phyloP scores from a whole-genome alignment of 2,113 vertebrate species.

The Callorhinus ursinus region DNA sequence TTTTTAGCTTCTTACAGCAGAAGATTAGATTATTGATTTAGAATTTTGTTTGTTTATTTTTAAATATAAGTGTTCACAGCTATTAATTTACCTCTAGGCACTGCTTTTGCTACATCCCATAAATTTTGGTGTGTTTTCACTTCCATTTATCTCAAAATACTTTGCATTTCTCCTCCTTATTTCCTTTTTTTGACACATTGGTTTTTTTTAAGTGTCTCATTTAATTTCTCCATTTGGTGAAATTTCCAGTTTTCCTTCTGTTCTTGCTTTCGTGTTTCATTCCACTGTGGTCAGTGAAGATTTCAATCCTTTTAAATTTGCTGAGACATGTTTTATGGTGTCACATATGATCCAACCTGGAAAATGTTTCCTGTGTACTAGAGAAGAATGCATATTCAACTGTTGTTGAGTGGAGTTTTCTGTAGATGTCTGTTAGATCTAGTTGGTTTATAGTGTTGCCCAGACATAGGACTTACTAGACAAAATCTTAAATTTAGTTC shows the following conservation, averaged over 20 bases:
- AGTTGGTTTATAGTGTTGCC: neutral
- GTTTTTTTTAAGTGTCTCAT: neutral
- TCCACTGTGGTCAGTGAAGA: neutral
- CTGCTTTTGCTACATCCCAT: neutral
- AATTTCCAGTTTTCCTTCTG: neutral
- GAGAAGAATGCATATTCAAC: neutral
- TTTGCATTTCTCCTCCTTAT: neutral
- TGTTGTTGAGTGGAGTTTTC: neutral
- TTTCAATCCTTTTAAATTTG: neutral
- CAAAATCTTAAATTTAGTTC: neutral
- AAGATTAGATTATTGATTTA: neutral
- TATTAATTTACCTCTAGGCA: neutral
- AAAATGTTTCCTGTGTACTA: neutral
- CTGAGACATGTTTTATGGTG: neutral
- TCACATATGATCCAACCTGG: neutral
- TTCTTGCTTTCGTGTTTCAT: neutral
- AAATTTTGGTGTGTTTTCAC: neutral
- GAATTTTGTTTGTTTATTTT: neutral
- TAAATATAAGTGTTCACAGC: too few species aligned
- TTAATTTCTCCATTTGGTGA: neutral
- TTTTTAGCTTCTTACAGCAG: neutral
- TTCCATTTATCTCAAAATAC: neutral
- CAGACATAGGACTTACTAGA: neutral
- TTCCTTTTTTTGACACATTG: neutral
- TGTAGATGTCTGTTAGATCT: neutral